Base-by-base conservation (phyloP, 2,888 invertebrate species). In the Platerodrilus igneus region DNA sequence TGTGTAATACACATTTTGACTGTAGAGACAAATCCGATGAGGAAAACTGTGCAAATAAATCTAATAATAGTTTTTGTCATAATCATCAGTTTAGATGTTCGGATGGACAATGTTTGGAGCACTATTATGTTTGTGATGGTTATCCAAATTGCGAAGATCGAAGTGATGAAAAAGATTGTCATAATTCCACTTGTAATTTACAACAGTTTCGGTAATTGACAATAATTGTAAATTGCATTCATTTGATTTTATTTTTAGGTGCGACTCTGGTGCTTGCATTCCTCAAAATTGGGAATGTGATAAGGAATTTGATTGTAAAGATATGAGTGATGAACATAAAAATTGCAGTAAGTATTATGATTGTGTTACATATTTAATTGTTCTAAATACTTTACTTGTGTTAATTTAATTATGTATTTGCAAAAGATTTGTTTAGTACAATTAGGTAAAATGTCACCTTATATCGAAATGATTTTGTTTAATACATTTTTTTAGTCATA, bases 261-360 rank as follows among this genome's bases (percentile, higher is more conserved):
- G 90, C 59, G 66, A 66, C 14, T 75, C 76, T 46, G 82, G 81
- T 1, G 69, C 74, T 11, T 92, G 92, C 57, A 77, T 92, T 32
- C 74, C 79, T 3, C 66, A 76, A 40, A 69, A 64, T 30, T 77
- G 76, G 70, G 76, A 80, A 26, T 91, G 91, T 62, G 84, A 93
- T 61, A 76, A 76, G 0, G 70, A 74, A n/a, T 67, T 70, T 26
- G 90, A 93, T 65, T 93, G 92, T 59, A 53, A 61, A 0, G 90
- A 91, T 63, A 71, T 68, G 7, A 81, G 83, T 0, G 88, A 88
- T 54, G 88, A 89, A 63, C 75, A 78, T 41, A 78, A 75, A 7
- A 67, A 71, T 47, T 78, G 78, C 46, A 63, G 76, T 73, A 62
- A 59, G 61, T 58, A 40, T 22, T n/a, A n/a, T n/a, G 18, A 28